A percentile compares a stretch with the other conserved stretches of the same genome.
phyloP scores from a whole-genome alignment of 2,888 invertebrate genomes.

The Chrysopilus asiliformis region DNA sequence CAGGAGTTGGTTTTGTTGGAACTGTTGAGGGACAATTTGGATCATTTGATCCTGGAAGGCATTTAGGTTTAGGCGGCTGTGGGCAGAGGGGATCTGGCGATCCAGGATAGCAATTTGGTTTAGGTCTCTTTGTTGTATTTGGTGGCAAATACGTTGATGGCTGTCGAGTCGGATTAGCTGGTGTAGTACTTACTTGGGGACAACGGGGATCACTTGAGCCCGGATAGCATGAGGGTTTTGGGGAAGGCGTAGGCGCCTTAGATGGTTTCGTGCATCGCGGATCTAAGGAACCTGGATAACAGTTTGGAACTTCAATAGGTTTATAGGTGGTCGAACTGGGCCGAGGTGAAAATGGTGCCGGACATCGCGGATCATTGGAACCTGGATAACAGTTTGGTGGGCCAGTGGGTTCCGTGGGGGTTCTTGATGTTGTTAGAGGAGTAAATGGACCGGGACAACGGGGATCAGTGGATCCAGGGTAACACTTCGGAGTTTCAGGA shows the following conservation, averaged over 20 bases:
- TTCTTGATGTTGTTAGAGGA: not conserved
- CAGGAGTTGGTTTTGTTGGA: conserved; percentile 22
- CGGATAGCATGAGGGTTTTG: conserved; percentile 22
- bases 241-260: conserved; percentile 16
- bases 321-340: not conserved
- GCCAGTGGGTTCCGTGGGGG: conserved; percentile 14
- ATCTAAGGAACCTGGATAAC: conserved; percentile 25
- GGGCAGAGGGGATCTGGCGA: conserved; percentile 27
- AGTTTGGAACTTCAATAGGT: conserved; percentile 14
- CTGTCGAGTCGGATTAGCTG: conserved; percentile 19
- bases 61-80: conserved; percentile 17
- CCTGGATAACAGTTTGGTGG: conserved; percentile 3
- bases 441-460: conserved; percentile 22
- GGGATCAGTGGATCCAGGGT: conserved; percentile 22
- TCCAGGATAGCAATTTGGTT: conserved; percentile 20
- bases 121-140: conserved; percentile 21
- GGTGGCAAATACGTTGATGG: conserved; percentile 26
- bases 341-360: not conserved
- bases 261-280: conserved; percentile 25
- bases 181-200: conserved; percentile 14
- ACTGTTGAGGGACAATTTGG: conserved; percentile 21
- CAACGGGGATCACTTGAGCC: conserved; percentile 28
- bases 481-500: conserved; percentile 16
- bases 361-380: conserved; percentile 28
- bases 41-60: conserved; percentile 26